Conservation (phyloP, 2,113 vertebrate species). For the Dasyurus viverrinus region DNA sequence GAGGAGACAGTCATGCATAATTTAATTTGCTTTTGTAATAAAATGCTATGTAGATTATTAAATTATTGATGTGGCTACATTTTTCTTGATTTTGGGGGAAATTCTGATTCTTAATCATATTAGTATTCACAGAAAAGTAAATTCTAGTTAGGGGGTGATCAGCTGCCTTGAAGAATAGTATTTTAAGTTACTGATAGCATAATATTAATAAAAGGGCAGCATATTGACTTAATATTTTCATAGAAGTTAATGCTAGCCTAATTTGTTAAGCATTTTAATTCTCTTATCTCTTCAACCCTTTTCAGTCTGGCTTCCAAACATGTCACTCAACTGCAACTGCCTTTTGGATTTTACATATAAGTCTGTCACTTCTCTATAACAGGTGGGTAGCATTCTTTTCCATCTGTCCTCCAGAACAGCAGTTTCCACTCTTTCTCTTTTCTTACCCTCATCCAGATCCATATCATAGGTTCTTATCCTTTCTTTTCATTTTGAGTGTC, state of each 20-base stretch:
- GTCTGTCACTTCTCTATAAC: background rate
- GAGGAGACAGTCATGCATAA: background rate
- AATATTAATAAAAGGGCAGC: background rate
- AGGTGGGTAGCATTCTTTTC: background rate
- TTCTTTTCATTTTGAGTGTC: background rate
- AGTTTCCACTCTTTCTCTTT: background rate
- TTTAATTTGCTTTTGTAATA: background rate
- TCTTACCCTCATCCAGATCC: conserved; percentile 19
- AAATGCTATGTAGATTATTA: background rate
- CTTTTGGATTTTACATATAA: background rate
- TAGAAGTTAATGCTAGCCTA: background rate
- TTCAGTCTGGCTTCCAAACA: background rate
- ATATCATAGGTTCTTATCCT: background rate
- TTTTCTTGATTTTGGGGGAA: background rate
- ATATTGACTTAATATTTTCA: background rate
- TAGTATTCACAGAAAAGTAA: background rate
- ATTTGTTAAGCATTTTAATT: background rate
- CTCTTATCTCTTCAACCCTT: background rate
- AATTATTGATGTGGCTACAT: background rate
- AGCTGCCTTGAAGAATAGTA: background rate
- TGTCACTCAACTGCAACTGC: background rate
- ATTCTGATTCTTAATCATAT: background rate
- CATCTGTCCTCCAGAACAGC: background rate
- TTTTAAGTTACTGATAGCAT: background rate
- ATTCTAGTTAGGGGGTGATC: background rate